Evolutionary conservation across 2,797 vertebrate species (phyloP).

Genomic region (Triplophysa yarkandensis): DNA sequence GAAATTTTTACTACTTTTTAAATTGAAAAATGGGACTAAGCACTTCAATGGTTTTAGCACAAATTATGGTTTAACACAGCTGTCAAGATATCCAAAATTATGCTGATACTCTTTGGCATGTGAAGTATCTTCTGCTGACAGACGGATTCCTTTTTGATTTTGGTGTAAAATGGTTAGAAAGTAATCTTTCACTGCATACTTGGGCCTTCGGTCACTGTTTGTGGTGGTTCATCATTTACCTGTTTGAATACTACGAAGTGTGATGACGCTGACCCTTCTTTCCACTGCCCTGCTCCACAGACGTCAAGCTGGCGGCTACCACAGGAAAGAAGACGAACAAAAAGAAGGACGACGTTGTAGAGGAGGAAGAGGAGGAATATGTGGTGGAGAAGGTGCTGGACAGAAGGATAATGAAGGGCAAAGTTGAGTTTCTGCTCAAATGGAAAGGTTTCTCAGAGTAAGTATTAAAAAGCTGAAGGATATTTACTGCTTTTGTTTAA

Average conservation of each 20-base stretch:
- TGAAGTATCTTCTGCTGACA: background rate
- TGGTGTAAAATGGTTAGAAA: too few species aligned
- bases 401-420: constrained; percentile 89
- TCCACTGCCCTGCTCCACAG: constrained; percentile 59
- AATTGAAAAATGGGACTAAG: background rate
- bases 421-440: constrained; percentile 92
- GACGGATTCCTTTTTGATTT: background rate
- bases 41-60: too few species aligned
- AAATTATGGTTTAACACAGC: background rate
- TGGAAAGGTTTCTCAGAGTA: constrained; percentile 98
- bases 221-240: background rate
- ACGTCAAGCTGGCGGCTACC: constrained; percentile 84
- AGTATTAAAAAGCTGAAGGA: constrained; percentile 60
- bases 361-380: constrained; percentile 96
- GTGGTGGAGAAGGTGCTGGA: constrained; percentile 97
- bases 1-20: background rate
- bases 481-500: background rate
- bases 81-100: background rate
- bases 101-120: background rate
- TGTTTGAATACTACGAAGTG: background rate
- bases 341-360: constrained; percentile 89
- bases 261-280: constrained; percentile 1
- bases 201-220: background rate
- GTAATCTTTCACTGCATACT: background rate
- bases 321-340: constrained; percentile 91